Evolutionary conservation across 2,888 invertebrate species (phyloP), one percentile per base, ranked within the genome.

Genomic region (Baronia brevicornis): DNA sequence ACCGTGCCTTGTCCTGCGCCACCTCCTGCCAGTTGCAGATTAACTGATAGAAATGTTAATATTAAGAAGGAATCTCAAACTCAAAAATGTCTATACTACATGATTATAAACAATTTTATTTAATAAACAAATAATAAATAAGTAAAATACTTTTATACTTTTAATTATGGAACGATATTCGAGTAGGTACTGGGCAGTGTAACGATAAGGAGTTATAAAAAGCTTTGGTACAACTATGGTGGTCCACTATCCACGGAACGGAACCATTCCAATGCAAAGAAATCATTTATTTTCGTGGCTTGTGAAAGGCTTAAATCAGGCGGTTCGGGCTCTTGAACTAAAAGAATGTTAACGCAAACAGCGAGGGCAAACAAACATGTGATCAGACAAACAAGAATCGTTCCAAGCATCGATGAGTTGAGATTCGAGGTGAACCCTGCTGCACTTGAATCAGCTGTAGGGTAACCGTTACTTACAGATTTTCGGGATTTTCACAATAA

Each of bases 311-410:
- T 58, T 60, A 61, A 42, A 24, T 47, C 44, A 40, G 38, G 33
- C 42, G 41, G 41, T 47, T 47, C 48, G 51, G 38, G 39, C 46
- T 46, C 57, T 56, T 38, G 30, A 28, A 28, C 41, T 46, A 45
- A 61, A 62, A 68, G 70, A 79, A 79, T 77, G 63, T 64, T 41
- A 59, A 64, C 57, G 65, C 50, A 78, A 78, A 79, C 63, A 75
- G 48, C 60, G 68, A 67, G 60, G 55, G 54, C 57, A 53, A 39
- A 62, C 60, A 67, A 62, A 71, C 60, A 64, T 29, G 51, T 50
- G 46, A 41, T 39, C 48, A 51, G 42, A 54, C 53, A 48, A 55
- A 50, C 45, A 51, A 38, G 41, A 43, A 44, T 40, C 46, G 41
- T 45, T 43, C 42, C 38, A 43, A 44, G 48, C 44, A 28, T 33